Base-by-base conservation (phyloP, 2,113 vertebrate species). In the Typhlomys cinereus region DNA sequence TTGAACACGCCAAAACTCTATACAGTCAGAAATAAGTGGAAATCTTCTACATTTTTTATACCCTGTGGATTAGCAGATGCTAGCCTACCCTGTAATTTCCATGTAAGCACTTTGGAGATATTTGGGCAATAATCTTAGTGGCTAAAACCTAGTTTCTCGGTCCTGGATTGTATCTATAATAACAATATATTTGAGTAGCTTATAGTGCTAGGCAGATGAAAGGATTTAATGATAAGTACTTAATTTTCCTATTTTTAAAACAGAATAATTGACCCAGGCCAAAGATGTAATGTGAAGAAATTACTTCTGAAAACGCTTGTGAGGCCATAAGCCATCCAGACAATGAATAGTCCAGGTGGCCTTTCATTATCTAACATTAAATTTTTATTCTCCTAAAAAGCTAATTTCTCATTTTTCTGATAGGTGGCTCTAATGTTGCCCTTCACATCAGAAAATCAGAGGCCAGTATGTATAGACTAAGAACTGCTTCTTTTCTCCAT, bases 191-290 rank as follows among this genome's bases (percentile, higher is more conserved):
- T 81, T 92, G 27, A 90, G 20, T 87, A 82, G 75, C 27, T 69
- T 34, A 90, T 21, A 71, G 18, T 59, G 3, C 41, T 62, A 4
- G 54, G 18, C 7, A 71, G 64, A 73, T 83, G 66, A 92, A 93
- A 23, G 54, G 70, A 91, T 48, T 89, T 88, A 83, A 88, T 71
- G 76, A 88, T 46, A 44, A 23, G 8, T n/a, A 79, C 46, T 90
- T 89, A 76, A 52, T 91, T 93, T 94, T 80, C 75, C 52, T 61
- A 73, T 83, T 96, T n/a, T 91, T 85, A 48, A 85, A 95, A 67
- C 39, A 64, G 31, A 94, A 79, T 76, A 80, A 86, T 52, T 93
- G 54, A 89, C 44, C 79, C 36, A 44, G 59, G 29, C 18, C 17
- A 67, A 21, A 94, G 31, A 69, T 84, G 46, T 59, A 92, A 52